phyloP scores from a whole-genome alignment of 2,797 vertebrate species.

The Pangasius krempfi region DNA sequence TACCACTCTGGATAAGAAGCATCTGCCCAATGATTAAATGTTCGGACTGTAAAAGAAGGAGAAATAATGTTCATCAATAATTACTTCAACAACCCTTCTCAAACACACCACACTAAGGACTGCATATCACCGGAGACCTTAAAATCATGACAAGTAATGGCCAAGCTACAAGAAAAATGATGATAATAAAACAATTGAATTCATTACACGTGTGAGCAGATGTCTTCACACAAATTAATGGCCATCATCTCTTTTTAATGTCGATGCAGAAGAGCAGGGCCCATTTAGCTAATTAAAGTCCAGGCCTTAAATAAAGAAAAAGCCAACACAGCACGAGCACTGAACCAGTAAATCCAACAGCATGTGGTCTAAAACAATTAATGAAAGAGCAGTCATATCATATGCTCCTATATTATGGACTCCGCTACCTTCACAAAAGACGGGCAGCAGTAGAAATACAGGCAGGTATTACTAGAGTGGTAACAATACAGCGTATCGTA shows the following conservation, averaged over 20 bases:
- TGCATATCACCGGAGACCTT: conserved; percentile 20
- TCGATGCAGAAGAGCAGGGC: conserved; percentile 68
- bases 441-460: conserved; percentile 35
- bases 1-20: neutral
- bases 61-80: conserved; percentile 21
- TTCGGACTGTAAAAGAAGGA: neutral
- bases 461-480: conserved; percentile 19
- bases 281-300: conserved; percentile 73
- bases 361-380: conserved; percentile 58
- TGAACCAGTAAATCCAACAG: conserved; percentile 66
- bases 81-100: conserved; percentile 18
- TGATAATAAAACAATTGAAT: conserved; percentile 65
- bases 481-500: conserved; percentile 41
- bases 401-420: conserved; percentile 26
- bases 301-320: conserved; percentile 64
- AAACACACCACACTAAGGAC: conserved; percentile 3
- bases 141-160: conserved; percentile 48
- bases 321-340: conserved; percentile 62
- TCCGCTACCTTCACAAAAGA: conserved; percentile 22
- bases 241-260: conserved; percentile 73
- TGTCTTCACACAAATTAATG: conserved; percentile 72
- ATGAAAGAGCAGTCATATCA: conserved; percentile 33
- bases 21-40: neutral
- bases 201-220: conserved; percentile 67
- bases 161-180: conserved; percentile 55